Conservation (phyloP, 30 jellyfish, hydroid and myxozoan species). For the Chironex yamaguchii region DNA sequence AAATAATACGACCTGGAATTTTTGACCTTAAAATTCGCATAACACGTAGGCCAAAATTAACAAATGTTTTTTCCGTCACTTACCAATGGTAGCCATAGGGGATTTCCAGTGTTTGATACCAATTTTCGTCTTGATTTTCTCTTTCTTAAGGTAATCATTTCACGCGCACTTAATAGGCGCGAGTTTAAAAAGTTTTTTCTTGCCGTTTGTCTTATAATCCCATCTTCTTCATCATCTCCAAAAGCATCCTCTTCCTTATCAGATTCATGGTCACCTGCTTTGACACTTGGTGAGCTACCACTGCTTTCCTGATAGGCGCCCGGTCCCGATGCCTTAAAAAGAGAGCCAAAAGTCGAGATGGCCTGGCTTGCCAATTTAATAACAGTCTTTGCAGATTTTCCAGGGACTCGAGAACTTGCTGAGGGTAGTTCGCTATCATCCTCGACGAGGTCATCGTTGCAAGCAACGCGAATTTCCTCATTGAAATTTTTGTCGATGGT, state of each 20-base stretch:
- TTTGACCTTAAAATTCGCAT: no score
- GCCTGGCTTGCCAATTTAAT: not conserved
- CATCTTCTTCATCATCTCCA: not conserved
- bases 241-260: not conserved
- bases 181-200: not conserved
- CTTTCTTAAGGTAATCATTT: not conserved
- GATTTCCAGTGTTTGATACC: slow-evolving; percentile 89
- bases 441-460: not conserved
- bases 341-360: not conserved
- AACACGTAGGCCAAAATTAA: no score
- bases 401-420: no score
- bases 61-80: slow-evolving; percentile 45
- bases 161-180: not conserved
- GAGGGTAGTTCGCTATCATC: not conserved
- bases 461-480: no score
- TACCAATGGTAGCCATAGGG: slow-evolving; percentile 97
- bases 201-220: not conserved
- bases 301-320: not conserved
- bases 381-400: not conserved
- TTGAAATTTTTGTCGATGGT: no score
- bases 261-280: not conserved
- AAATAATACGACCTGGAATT: no score
- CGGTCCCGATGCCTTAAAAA: not conserved
- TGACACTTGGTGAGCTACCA: not conserved
- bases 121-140: slow-evolving; percentile 63